Evolutionary conservation across 1,140 invertebrate genomes (phyloP).

Genomic region (Drosophila nasuta): DNA sequence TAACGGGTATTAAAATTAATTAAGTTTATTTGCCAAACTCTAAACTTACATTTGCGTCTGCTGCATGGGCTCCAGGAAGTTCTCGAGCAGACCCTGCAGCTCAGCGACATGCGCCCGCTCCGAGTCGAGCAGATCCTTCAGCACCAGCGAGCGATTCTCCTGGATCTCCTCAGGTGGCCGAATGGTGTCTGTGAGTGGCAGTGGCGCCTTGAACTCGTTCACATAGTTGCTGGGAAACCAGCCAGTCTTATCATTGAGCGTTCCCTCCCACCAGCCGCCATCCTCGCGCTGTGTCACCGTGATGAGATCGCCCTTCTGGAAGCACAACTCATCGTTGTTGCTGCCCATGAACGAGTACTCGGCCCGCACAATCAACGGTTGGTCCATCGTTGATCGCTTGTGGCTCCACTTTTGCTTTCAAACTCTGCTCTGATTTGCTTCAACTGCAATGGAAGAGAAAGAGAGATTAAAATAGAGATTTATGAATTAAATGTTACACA

Average conservation of each 20-base stretch:
- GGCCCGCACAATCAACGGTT: constrained; percentile 93
- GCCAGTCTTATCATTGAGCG: constrained; percentile 96
- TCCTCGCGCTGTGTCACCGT: constrained; percentile 96
- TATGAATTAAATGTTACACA: too few relatives aligned
- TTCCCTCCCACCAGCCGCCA: constrained; percentile 99
- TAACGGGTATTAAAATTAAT: too few relatives aligned
- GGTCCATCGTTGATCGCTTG: constrained; percentile 72
- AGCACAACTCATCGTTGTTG: constrained; percentile 99
- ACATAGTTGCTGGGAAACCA: constrained; percentile 99
- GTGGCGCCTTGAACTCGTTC: constrained; percentile 91
- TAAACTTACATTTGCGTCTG: constrained; percentile 92
- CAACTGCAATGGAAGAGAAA: constrained; percentile 44
- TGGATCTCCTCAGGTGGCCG: constrained; percentile 89
- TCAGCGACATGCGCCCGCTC: constrained; percentile 95
- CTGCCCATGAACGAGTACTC: constrained; percentile 96
- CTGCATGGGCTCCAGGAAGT: constrained; percentile 93
- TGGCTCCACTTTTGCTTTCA: constrained; percentile 9
- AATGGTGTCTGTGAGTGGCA: constrained; percentile 85
- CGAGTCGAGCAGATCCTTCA: constrained; percentile 96
- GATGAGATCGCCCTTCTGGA: constrained; percentile 98
- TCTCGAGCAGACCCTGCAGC: constrained; percentile 92
- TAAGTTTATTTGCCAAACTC: too few relatives aligned
- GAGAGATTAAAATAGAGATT: neutral
- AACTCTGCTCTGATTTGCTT: constrained; percentile 46
- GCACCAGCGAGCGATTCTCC: constrained; percentile 92